Conservation (phyloP, 1,140 invertebrate genomes). For the Hydropsyche tenuis region DNA sequence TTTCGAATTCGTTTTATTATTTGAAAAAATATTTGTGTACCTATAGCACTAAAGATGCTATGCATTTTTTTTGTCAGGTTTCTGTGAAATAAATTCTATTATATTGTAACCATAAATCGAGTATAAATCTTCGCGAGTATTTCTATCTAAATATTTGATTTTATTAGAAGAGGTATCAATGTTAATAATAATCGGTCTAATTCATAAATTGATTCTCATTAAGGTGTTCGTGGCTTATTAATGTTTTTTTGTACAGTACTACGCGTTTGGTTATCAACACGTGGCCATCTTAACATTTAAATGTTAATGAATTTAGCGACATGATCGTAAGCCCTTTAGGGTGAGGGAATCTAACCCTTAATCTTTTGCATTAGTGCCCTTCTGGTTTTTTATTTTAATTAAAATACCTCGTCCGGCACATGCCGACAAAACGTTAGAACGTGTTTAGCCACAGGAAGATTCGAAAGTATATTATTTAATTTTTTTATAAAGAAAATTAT, state of each 20-base stretch:
- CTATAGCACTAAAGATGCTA: no score
- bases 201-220: slow-evolving; percentile 10
- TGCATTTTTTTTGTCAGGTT: no score
- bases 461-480: not conserved
- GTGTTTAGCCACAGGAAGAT: slow-evolving; percentile 16
- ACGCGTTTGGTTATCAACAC: slow-evolving; percentile 1
- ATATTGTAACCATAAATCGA: no score
- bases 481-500: not conserved
- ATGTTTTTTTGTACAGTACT: not conserved
- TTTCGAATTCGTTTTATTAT: no score
- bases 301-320: slow-evolving; percentile 31
- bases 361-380: slow-evolving; percentile 34
- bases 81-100: no score
- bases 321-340: slow-evolving; percentile 4
- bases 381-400: slow-evolving; percentile 33
- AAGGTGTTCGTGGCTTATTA: not conserved
- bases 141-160: no score
- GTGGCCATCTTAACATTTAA: slow-evolving; percentile 20
- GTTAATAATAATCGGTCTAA: no score
- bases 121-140: no score
- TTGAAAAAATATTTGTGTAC: no score
- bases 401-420: slow-evolving; percentile 33
- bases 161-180: no score
- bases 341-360: slow-evolving; percentile 25
- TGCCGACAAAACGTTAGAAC: slow-evolving; percentile 36